phyloP scores from a whole-genome alignment of 2,113 vertebrate genomes.

The Bettongia penicillata region DNA sequence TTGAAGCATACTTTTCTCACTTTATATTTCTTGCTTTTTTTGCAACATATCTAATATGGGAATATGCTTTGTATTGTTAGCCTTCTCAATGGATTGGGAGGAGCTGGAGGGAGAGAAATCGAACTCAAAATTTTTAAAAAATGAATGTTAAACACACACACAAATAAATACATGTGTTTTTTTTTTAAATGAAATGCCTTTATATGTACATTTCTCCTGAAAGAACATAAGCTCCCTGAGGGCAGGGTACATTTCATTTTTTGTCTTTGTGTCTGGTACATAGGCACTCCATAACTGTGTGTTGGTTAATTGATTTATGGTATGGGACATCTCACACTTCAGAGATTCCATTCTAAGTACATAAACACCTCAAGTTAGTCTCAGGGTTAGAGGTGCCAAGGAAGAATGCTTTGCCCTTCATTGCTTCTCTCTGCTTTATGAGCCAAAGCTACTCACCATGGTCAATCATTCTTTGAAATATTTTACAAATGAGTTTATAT shows the following conservation, averaged over 20 bases:
- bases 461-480: not conserved
- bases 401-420: not conserved
- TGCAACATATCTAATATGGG: not conserved
- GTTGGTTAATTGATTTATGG: not conserved
- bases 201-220: not conserved
- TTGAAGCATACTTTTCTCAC: not conserved
- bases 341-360: not conserved
- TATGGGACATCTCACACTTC: not conserved
- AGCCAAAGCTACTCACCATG: not conserved
- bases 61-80: not conserved
- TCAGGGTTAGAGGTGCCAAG: not conserved
- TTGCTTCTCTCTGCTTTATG: not conserved
- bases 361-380: not conserved
- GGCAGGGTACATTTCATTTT: not conserved
- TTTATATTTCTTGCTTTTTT: not conserved
- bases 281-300: not conserved
- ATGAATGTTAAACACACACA: not conserved
- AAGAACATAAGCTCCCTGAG: not conserved
- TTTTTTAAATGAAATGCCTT: not conserved
- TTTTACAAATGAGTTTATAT: not conserved
- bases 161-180: not conserved
- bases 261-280: not conserved
- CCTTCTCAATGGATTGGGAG: not conserved
- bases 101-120: not conserved
- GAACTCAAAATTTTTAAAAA: not conserved